These are phyloP conservation scores for Tenthredo notha DNA, from an alignment of 2,888 invertebrate genomes.

Conservation along the genomic window DNA sequence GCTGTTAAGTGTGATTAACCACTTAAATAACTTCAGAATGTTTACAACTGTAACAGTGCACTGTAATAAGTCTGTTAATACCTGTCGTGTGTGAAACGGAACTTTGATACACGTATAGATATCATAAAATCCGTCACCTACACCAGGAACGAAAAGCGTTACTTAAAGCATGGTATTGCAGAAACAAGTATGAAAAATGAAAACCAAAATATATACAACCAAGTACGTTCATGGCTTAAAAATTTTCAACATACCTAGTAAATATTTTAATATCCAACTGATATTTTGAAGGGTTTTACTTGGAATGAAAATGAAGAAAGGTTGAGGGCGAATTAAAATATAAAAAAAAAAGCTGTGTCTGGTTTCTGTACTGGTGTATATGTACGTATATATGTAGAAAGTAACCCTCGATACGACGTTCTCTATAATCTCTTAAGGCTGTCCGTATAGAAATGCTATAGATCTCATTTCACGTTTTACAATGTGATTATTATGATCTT, in stretches of 20 bases:
- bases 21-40: neutral
- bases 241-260: no score
- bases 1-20: neutral
- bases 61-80: neutral
- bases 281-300: no score
- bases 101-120: neutral
- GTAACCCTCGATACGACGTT: neutral
- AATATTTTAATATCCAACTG: no score
- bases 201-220: no score
- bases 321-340: neutral
- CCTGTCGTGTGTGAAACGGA: neutral
- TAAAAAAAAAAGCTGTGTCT: neutral
- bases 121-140: neutral
- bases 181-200: no score
- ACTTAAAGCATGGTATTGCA: neutral
- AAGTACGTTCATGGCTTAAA: no score
- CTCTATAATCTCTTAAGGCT: neutral
- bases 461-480: neutral
- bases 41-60: neutral
- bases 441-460: neutral
- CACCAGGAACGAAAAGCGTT: neutral
- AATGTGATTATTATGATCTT: neutral
- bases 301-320: neutral
- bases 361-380: neutral
- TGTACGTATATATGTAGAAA: neutral